phyloP scores from a whole-genome alignment of 1,140 invertebrate genomes.

The Drosophila tsacasi region DNA sequence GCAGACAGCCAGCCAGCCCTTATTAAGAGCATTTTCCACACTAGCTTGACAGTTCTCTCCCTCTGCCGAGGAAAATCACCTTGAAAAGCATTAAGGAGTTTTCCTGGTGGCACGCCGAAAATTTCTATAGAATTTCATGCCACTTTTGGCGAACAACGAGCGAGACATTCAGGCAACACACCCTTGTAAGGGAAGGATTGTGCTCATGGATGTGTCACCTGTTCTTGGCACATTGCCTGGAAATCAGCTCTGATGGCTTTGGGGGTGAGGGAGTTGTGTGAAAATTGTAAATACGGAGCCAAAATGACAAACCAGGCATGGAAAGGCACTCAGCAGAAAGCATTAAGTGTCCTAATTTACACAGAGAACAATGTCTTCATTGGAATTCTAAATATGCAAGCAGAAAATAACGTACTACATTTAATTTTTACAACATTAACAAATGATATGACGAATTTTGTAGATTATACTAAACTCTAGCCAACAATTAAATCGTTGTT shows the following conservation, averaged over 20 bases:
- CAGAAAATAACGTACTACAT: no score
- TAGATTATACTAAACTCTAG: neutral
- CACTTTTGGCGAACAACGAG: conserved; percentile 13
- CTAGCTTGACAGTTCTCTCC: conserved; percentile 51
- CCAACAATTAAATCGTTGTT: no score
- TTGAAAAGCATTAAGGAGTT: conserved; percentile 30
- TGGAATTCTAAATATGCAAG: neutral
- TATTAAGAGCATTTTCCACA: conserved; percentile 55
- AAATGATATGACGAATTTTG: no score
- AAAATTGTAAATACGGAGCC: conserved; percentile 61
- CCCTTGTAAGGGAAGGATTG: conserved; percentile 30
- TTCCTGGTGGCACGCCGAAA: conserved; percentile 6
- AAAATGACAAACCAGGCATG: conserved; percentile 23
- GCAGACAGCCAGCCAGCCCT: conserved; percentile 16
- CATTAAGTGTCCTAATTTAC: conserved; percentile 15
- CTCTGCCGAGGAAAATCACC: neutral
- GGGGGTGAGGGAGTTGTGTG: conserved; percentile 25
- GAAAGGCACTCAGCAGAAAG: conserved; percentile 28
- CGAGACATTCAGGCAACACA: conserved; percentile 17
- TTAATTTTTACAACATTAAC: neutral
- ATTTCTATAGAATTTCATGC: conserved; percentile 57
- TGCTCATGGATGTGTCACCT: conserved; percentile 43
- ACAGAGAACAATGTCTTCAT: neutral
- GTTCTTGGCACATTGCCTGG: conserved; percentile 48
- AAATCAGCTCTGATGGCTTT: conserved; percentile 43